Base-by-base conservation (phyloP, 2,888 invertebrate species). In the Lapara coniferarum region DNA sequence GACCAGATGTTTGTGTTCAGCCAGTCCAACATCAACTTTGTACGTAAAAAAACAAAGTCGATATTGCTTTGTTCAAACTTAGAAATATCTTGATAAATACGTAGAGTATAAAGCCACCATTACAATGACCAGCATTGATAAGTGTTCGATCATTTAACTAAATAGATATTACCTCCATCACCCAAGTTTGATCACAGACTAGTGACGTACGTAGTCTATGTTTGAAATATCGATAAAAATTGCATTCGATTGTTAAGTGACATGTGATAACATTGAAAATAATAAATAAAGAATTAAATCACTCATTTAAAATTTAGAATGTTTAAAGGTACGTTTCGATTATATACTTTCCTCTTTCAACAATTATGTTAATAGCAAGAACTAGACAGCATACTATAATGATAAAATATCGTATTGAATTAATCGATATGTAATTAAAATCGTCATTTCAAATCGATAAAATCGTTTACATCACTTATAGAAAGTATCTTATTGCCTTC, bases 111-210 rank as follows among this genome's bases (percentile, higher is more conserved):
- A 4, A 7, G 37, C 37, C 37, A 37, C 37, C 37, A 37, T 37
- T 13, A 46, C 63, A 63, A 63, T 19, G 63, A 63, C 63, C 63
- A 16, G 63, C 63, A 63, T 63, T 63, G 49, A 49, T 19, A 63
- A 63, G 49, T 63, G 49, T 19, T 49, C 12, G 37, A 46, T 13
- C 19, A 49, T 63, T 19, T 49, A 46, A n/a, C 12, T 59, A 59
- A 14, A 4, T 30, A 30, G 30, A 37, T 57, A 63, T 49, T 63
- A 13, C 46, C 63, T 63, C 49, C 63, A 63, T 46, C 49, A 19
- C 46, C 19, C 7, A 3, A 12, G 46, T 59, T 59, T 59, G 44
- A 63, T 63, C 63, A 63, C 49, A 63, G 16, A 49, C 19, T 49
- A 63, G 63, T 63, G 63, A 49, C 13, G 63, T 19, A 19, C 12